These are phyloP conservation scores for Diorhabda carinulata DNA, from an alignment of 1,140 invertebrate species.

Conservation along the genomic window DNA sequence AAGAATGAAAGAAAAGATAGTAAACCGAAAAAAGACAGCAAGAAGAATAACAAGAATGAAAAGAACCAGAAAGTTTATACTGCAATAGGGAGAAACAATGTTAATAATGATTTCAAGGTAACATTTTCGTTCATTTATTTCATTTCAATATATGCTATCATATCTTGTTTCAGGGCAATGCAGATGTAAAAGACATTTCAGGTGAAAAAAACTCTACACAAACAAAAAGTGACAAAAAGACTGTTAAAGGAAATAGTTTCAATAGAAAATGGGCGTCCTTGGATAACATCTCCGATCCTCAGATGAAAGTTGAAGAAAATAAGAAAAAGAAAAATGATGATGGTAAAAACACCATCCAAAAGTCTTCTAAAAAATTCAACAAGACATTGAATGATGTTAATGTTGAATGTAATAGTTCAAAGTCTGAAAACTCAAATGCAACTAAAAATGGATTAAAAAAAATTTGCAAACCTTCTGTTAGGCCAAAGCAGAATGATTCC, in stretches of 20 bases:
- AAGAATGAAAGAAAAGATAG: slow-evolving; percentile 50
- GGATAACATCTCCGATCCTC: slow-evolving; percentile 52
- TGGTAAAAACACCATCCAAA: slow-evolving; percentile 47
- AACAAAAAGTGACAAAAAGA: slow-evolving; percentile 31
- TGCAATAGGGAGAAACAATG: slow-evolving; percentile 37
- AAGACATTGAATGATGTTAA: slow-evolving; percentile 41
- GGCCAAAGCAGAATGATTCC: slow-evolving; percentile 35
- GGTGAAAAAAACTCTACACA: slow-evolving; percentile 33
- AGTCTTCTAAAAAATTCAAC: slow-evolving; percentile 47
- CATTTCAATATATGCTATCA: background rate
- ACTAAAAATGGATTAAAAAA: slow-evolving; percentile 41
- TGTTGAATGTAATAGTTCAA: slow-evolving; percentile 32
- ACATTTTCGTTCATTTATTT: background rate
- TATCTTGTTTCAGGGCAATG: background rate
- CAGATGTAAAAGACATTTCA: slow-evolving; percentile 34
- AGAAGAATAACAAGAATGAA: slow-evolving; percentile 47
- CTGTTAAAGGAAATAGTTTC: slow-evolving; percentile 47
- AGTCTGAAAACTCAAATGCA: slow-evolving; percentile 37
- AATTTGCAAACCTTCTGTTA: slow-evolving; percentile 29
- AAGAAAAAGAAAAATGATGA: slow-evolving; percentile 50
- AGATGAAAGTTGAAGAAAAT: slow-evolving; percentile 37
- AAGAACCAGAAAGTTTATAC: slow-evolving; percentile 51
- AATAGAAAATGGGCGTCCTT: slow-evolving; percentile 56
- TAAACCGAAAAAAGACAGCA: slow-evolving; percentile 44
- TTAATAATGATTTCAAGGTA: slow-evolving; percentile 38